Conservation (phyloP, 2,888 invertebrate species). For the Eristalinus sepulchralis region DNA sequence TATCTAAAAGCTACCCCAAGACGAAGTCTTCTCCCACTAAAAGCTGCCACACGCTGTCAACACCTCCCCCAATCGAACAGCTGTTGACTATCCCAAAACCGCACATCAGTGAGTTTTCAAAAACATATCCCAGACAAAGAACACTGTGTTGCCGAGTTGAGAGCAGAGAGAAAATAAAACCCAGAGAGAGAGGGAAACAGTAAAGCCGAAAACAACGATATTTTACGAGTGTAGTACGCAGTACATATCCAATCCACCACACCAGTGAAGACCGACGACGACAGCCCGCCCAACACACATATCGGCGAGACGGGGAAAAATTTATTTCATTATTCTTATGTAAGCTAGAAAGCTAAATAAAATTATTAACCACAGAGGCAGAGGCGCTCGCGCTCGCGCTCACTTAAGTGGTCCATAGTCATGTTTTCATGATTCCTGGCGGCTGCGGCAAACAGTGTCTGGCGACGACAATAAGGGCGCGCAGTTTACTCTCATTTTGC, state of each 20-base stretch:
- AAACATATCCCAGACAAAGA: not conserved
- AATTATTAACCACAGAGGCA: slow-evolving; percentile 62
- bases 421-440: slow-evolving; percentile 63
- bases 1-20: no score
- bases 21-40: not conserved
- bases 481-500: slow-evolving; percentile 63
- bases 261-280: not conserved
- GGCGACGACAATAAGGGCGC: slow-evolving; percentile 63
- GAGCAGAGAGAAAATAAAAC: not conserved
- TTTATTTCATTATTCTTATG: slow-evolving; percentile 67
- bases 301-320: slow-evolving; percentile 40
- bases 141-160: slow-evolving; percentile 29
- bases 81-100: not conserved
- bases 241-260: slow-evolving; percentile 12
- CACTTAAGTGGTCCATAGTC: slow-evolving; percentile 62
- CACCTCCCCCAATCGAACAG: not conserved
- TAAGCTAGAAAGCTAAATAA: slow-evolving; percentile 68
- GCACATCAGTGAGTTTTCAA: not conserved
- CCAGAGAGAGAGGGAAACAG: not conserved
- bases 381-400: slow-evolving; percentile 65
- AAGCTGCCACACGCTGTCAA: not conserved
- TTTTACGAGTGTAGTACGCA: not conserved
- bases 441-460: slow-evolving; percentile 41
- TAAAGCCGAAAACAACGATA: slow-evolving; percentile 3
- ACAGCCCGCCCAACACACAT: slow-evolving; percentile 14